Conservation (phyloP, 2,888 invertebrate species). For the Philhelius pedissequus region DNA sequence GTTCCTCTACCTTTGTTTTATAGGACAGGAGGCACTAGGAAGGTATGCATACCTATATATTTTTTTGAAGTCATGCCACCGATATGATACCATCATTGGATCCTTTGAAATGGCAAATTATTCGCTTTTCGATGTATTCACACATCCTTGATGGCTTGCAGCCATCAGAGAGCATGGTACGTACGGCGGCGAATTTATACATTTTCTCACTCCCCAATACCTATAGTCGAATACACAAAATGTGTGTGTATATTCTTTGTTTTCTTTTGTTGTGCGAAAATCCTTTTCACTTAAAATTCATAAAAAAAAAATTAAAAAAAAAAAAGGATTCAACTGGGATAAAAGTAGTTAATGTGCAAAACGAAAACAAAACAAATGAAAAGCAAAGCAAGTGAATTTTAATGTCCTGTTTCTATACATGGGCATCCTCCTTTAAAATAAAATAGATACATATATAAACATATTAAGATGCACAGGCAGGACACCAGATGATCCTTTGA, state of each 20-base stretch:
- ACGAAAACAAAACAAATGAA: slow-evolving; percentile 51
- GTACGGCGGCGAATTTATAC: background rate
- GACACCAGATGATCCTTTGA: slow-evolving; percentile 58
- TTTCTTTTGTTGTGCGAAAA: slow-evolving; percentile 41
- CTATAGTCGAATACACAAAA: background rate
- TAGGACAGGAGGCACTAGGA: too few relatives aligned
- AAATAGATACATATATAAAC: background rate
- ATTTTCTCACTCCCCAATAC: background rate
- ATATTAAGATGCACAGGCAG: slow-evolving; percentile 20
- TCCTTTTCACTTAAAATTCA: slow-evolving; percentile 55
- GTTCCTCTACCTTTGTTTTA: slow-evolving; percentile 43
- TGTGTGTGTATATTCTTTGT: slow-evolving; percentile 1
- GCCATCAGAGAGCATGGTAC: background rate
- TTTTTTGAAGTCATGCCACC: slow-evolving; percentile 50
- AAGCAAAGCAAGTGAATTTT: slow-evolving; percentile 56
- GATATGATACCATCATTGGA: slow-evolving; percentile 22
- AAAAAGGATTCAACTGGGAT: slow-evolving; percentile 40
- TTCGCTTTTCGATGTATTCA: slow-evolving; percentile 53
- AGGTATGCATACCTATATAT: too few relatives aligned
- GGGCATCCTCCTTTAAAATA: background rate
- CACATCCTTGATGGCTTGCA: slow-evolving; percentile 45
- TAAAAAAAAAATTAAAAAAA: slow-evolving; percentile 6
- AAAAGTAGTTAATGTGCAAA: slow-evolving; percentile 52
- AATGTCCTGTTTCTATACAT: slow-evolving; percentile 41
- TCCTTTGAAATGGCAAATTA: slow-evolving; percentile 40